These are phyloP conservation scores for Arvicola amphibius DNA, from an alignment of 2,797 vertebrate species.

Conservation along the genomic window DNA sequence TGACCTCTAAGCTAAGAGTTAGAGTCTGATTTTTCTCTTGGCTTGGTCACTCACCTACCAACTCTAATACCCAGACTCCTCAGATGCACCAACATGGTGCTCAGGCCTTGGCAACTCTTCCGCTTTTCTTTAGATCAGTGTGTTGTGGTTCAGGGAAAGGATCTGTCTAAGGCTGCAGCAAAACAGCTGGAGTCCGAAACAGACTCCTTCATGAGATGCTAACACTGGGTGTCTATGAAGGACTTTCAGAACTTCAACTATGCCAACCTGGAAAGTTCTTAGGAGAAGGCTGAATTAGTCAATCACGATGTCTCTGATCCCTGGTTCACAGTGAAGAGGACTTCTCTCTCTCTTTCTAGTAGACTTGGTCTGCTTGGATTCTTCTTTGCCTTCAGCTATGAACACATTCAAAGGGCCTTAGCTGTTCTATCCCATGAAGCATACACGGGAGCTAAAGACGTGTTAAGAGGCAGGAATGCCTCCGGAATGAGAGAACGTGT, in stretches of 20 bases:
- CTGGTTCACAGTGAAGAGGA: not conserved
- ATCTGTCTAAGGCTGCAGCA: not conserved
- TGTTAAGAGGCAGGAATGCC: not conserved
- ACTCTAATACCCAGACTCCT: not conserved
- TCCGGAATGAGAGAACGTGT: not conserved
- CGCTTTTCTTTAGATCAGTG: not conserved
- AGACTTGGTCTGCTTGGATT: not conserved
- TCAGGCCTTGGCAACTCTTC: not conserved
- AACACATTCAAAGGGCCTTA: not conserved
- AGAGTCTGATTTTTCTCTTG: not conserved
- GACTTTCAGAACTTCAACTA: not conserved
- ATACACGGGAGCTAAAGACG: not conserved
- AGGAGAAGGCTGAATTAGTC: not conserved
- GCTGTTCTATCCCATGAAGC: not conserved
- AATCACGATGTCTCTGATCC: not conserved
- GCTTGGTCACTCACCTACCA: not conserved
- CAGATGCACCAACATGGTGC: not conserved
- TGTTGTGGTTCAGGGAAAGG: not conserved
- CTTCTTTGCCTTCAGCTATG: not conserved
- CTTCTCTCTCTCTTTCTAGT: not conserved
- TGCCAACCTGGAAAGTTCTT: not conserved
- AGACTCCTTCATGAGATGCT: not conserved
- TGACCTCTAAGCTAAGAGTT: not conserved
- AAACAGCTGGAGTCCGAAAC: not conserved
- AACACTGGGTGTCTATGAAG: not conserved